Conservation (phyloP, 2,797 vertebrate species). For the Ciconia nigra region DNA sequence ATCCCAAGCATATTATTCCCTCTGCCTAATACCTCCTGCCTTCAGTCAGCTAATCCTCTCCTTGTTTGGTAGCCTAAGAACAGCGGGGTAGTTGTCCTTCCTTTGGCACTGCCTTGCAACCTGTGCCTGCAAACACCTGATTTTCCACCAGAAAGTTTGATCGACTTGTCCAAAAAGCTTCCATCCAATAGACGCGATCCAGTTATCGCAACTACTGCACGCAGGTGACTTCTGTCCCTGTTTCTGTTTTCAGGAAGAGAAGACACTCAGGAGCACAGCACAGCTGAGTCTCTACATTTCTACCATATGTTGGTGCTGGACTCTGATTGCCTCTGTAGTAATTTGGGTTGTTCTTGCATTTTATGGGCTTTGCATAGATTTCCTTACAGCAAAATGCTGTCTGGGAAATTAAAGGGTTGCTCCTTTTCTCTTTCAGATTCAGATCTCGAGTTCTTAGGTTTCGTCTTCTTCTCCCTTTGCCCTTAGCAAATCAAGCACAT, state of each 20-base stretch:
- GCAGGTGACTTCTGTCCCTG: neutral
- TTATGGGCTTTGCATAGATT: neutral
- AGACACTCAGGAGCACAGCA: neutral
- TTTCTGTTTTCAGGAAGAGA: neutral
- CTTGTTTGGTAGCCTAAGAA: neutral
- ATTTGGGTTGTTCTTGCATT: neutral
- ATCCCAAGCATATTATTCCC: too few relatives aligned
- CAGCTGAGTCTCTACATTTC: neutral
- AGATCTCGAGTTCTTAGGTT: neutral
- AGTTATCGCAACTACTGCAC: accelerated
- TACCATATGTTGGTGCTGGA: neutral
- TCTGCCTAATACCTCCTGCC: neutral
- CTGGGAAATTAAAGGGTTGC: neutral
- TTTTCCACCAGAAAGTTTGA: neutral
- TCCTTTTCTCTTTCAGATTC: neutral
- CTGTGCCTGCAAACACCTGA: neutral
- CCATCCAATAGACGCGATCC: accelerated
- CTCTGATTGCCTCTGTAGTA: neutral
- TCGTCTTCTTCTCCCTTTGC: neutral
- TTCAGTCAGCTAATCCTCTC: neutral
- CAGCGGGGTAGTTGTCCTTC: neutral
- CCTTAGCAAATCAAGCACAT: neutral
- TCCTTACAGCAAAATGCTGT: neutral
- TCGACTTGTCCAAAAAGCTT: neutral
- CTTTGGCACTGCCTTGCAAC: neutral